These are phyloP conservation scores for Ctenoplectra terminalis DNA, from an alignment of 1,140 invertebrate genomes.

Conservation along the genomic window DNA sequence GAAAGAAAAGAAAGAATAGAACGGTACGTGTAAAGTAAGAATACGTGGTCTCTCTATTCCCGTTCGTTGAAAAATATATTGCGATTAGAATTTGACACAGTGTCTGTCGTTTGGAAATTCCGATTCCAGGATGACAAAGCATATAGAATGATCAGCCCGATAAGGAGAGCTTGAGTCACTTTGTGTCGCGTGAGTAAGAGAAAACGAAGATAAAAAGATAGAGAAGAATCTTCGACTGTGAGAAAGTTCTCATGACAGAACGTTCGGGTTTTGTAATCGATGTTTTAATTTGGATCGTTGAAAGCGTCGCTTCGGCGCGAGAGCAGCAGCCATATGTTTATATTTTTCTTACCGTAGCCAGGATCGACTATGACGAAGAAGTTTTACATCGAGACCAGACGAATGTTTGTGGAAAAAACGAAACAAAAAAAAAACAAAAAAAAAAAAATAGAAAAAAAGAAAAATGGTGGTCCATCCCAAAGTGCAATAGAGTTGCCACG, in stretches of 20 bases:
- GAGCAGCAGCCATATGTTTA: not conserved
- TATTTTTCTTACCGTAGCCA: slow-evolving; percentile 48
- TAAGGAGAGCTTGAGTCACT: not conserved
- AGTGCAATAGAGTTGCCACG: slow-evolving; percentile 47
- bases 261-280: slow-evolving; percentile 52
- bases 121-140: not conserved
- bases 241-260: slow-evolving; percentile 43
- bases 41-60: not conserved
- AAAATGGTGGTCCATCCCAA: slow-evolving; percentile 41
- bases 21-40: not conserved
- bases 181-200: not conserved
- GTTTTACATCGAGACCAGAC: slow-evolving; percentile 18
- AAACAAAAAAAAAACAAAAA: not conserved
- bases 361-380: not conserved
- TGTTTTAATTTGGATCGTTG: slow-evolving; percentile 43
- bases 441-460: not conserved
- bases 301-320: slow-evolving; percentile 12
- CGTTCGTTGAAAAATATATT: not conserved
- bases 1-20: no score
- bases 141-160: not conserved
- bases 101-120: not conserved
- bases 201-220: not conserved
- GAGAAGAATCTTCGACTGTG: not conserved
- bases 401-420: slow-evolving; percentile 7
- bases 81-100: not conserved